Conservation (phyloP, 1,140 invertebrate genomes). For the Aphelinus certus region DNA sequence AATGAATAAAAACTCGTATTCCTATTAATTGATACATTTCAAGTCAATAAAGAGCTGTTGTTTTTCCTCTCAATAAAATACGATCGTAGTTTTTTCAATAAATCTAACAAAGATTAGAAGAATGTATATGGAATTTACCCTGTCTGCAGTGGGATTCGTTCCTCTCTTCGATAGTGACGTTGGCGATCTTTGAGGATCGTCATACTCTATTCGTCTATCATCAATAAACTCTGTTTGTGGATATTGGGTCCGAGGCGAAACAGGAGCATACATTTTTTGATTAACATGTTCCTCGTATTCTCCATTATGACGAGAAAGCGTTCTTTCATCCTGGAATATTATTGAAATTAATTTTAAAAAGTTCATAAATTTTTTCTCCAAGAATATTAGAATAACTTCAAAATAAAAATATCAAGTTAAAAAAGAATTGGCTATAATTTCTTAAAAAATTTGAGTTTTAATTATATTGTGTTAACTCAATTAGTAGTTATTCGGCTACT, state of each 20-base stretch:
- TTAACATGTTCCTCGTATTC: constrained; percentile 50
- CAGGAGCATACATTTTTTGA: constrained; percentile 49
- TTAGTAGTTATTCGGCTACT: constrained; percentile 1
- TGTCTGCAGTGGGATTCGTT: constrained; percentile 49
- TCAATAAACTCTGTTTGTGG: constrained; percentile 50
- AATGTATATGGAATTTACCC: constrained; percentile 39
- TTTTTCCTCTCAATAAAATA: too few relatives aligned
- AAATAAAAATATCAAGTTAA: too few relatives aligned
- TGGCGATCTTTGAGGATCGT: constrained; percentile 46
- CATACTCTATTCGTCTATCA: constrained; percentile 53
- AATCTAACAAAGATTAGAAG: too few relatives aligned
- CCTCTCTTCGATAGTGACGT: constrained; percentile 43
- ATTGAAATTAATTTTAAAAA: not conserved
- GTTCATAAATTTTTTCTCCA: too few relatives aligned
- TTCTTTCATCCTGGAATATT: constrained; percentile 52
- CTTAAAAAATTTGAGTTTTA: not conserved
- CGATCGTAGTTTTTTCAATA: too few relatives aligned
- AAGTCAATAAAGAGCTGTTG: too few relatives aligned
- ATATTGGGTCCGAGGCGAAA: constrained; percentile 56
- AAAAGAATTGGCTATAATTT: too few relatives aligned
- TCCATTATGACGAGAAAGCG: constrained; percentile 52
- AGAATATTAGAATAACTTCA: too few relatives aligned
- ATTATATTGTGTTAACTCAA: not conserved
- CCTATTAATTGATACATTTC: too few relatives aligned
- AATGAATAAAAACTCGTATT: too few relatives aligned